Conservation (phyloP, 2,888 invertebrate genomes). For the Eristalinus aeneus region DNA sequence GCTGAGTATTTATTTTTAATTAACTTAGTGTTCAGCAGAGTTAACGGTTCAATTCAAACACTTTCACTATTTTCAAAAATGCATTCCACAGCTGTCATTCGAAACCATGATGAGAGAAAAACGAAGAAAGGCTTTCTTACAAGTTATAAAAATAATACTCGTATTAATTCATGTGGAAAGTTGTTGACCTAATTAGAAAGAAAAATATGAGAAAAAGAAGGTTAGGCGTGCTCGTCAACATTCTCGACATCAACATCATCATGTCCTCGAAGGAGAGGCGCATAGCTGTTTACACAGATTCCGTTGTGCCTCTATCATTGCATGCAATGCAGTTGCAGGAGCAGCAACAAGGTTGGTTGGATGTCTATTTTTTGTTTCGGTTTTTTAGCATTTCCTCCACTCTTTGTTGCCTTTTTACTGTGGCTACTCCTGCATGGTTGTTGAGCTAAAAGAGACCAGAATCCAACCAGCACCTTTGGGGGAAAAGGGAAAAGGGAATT, state of each 20-base stretch:
- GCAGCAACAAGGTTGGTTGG: conserved; percentile 24
- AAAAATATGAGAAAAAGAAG: conserved; percentile 24
- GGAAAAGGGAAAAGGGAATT: conserved; percentile 10
- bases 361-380: conserved; percentile 17
- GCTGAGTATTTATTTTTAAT: neutral
- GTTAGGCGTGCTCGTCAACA: conserved; percentile 49
- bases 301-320: conserved; percentile 2
- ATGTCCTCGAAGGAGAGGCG: conserved; percentile 51
- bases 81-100: neutral
- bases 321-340: conserved; percentile 2
- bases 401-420: neutral
- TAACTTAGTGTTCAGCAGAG: neutral
- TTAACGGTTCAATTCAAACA: neutral
- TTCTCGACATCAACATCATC: conserved; percentile 41
- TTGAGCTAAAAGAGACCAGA: conserved; percentile 20
- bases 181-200: conserved; percentile 65
- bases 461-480: conserved; percentile 8
- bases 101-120: neutral
- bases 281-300: conserved; percentile 35
- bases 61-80: neutral
- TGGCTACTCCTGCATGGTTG: conserved; percentile 33
- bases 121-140: neutral
- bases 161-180: conserved; percentile 58
- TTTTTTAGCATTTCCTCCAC: neutral
- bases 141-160: conserved; percentile 48